Conservation (phyloP, 1,140 invertebrate species). For the Caerostris extrusa region DNA sequence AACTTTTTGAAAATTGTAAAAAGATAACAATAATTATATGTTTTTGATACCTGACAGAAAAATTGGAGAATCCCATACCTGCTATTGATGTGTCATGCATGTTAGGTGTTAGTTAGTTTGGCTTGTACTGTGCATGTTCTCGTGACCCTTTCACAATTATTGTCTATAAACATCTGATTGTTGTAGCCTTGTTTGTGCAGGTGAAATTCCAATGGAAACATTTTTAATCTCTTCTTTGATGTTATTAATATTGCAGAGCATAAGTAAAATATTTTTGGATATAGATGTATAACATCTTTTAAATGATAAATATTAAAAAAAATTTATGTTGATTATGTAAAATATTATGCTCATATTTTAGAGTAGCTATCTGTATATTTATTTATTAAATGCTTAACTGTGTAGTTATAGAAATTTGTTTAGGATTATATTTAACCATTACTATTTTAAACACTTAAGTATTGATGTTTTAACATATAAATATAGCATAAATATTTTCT, state of each 20-base stretch:
- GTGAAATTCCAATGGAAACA: background rate
- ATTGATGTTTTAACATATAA: too few species aligned
- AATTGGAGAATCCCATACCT: conserved; percentile 30
- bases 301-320: background rate
- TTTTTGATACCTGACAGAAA: background rate
- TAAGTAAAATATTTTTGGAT: background rate
- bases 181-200: conserved; percentile 50
- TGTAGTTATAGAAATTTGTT: background rate
- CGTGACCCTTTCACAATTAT: conserved; percentile 20
- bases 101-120: conserved; percentile 70
- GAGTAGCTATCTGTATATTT: background rate
- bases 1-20: too few species aligned
- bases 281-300: background rate
- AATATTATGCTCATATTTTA: conserved; percentile 16
- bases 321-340: background rate
- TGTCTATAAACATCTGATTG: conserved; percentile 29
- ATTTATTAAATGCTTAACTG: background rate
- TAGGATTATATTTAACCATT: too few species aligned
- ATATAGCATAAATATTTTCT: too few species aligned
- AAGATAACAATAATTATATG: too few species aligned
- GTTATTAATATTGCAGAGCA: background rate
- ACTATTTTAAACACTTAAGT: too few species aligned
- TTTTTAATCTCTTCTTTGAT: background rate
- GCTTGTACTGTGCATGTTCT: conserved; percentile 49
- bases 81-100: conserved; percentile 73